A percentile compares a stretch with the other conserved stretches of the same genome.
Evolutionary conservation across 2,888 invertebrate genomes (phyloP).

Genomic region (Netelia virgata): DNA sequence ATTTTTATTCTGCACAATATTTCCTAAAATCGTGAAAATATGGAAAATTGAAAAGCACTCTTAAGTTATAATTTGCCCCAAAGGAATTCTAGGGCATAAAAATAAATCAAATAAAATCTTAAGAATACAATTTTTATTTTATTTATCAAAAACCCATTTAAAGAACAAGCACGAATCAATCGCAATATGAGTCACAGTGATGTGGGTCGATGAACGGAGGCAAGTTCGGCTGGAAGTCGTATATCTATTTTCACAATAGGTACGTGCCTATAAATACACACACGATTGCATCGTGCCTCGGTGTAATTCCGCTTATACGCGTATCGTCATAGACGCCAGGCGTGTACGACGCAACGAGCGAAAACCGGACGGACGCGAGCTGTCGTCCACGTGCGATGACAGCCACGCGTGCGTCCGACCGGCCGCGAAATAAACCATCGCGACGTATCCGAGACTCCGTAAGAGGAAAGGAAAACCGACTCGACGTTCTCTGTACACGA

Average conservation of each 20-base stretch:
- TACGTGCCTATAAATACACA: constrained; percentile 19
- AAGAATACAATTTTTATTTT: no score
- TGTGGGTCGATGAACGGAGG: constrained; percentile 38
- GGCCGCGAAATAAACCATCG: constrained; percentile 55
- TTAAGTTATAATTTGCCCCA: no score
- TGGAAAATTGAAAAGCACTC: no score
- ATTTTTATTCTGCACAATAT: no score
- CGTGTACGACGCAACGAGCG: constrained; percentile 23
- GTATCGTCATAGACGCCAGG: neutral
- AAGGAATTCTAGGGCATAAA: no score
- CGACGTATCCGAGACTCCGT: constrained; percentile 37
- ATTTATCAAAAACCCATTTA: no score
- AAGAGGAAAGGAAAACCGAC: constrained; percentile 24
- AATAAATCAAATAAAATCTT: no score
- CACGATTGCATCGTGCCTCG: neutral
- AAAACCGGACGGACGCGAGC: constrained; percentile 61
- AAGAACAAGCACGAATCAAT: neutral
- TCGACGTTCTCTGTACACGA: constrained; percentile 20
- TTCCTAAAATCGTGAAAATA: no score
- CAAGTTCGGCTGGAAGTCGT: constrained; percentile 4
- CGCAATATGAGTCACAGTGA: constrained; percentile 10
- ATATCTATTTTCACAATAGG: constrained; percentile 2
- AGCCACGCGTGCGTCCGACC: constrained; percentile 62
- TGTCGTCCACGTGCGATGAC: constrained; percentile 65
- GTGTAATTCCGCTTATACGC: constrained; percentile 3